These are phyloP conservation scores for Tapirus indicus DNA, from an alignment of 2,797 vertebrate genomes.

Conservation along the genomic window DNA sequence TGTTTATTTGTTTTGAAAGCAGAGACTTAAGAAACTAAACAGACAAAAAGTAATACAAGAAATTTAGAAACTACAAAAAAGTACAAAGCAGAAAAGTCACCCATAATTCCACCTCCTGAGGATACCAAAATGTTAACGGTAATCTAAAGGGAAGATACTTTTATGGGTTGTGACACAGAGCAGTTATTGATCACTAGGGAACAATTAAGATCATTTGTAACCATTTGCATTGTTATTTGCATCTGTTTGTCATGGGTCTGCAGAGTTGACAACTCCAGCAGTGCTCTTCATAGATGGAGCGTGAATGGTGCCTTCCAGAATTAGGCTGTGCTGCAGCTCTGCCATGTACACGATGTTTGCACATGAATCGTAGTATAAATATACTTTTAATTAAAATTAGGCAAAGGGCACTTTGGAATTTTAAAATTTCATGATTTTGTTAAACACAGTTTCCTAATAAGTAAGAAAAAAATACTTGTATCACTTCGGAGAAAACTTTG, in stretches of 20 bases:
- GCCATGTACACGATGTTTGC: background rate
- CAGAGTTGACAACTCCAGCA: background rate
- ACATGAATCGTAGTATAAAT: background rate
- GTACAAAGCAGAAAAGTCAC: background rate
- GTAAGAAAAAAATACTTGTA: background rate
- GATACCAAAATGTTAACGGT: background rate
- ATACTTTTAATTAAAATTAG: background rate
- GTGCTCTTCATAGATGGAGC: background rate
- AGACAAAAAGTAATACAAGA: background rate
- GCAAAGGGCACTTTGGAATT: background rate
- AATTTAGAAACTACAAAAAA: constrained; percentile 6
- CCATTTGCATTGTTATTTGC: background rate
- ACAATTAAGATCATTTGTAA: background rate
- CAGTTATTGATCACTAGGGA: background rate
- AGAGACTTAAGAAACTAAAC: constrained; percentile 21
- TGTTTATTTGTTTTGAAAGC: constrained; percentile 34
- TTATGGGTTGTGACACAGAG: background rate
- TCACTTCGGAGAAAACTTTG: constrained; percentile 1
- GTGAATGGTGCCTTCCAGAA: background rate
- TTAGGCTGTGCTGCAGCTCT: background rate
- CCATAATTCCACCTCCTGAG: background rate
- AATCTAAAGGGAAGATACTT: background rate
- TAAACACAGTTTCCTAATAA: background rate
- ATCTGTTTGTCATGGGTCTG: background rate
- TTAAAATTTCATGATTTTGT: constrained; percentile 36